Conservation (phyloP, 2,113 vertebrate species). For the Romanogobio albipinnatus region DNA sequence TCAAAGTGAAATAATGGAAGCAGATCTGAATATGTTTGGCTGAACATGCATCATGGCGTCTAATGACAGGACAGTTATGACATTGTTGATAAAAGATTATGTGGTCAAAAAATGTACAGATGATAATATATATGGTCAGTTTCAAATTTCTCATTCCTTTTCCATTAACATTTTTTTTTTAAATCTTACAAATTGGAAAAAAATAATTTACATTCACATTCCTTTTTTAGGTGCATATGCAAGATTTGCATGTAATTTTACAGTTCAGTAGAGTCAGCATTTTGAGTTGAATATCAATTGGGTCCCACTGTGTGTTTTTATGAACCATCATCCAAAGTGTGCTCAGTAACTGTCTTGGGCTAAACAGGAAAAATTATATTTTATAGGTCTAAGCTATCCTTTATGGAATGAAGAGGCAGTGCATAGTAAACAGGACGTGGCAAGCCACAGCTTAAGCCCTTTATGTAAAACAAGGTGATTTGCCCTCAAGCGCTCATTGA, state of each 20-base stretch:
- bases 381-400: not conserved
- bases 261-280: not conserved
- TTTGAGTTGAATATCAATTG: constrained; percentile 6
- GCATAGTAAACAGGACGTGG: constrained; percentile 26
- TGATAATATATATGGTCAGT: not conserved
- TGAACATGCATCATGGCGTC: not conserved
- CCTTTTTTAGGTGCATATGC: not conserved
- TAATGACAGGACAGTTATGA: not conserved
- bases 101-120: not conserved
- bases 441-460: constrained; percentile 32
- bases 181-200: not conserved
- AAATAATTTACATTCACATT: not conserved
- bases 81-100: not conserved
- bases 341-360: not conserved
- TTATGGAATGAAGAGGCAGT: not conserved
- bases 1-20: not conserved
- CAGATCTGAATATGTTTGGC: not conserved
- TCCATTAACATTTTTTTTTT: not conserved
- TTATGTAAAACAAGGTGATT: constrained; percentile 10
- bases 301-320: not conserved
- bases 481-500: not conserved
- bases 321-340: not conserved
- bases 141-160: not conserved
- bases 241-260: constrained; percentile 8
- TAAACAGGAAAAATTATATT: not conserved